Evolutionary conservation across 1,140 invertebrate species (phyloP).

Genomic region (Magallana gigas): DNA sequence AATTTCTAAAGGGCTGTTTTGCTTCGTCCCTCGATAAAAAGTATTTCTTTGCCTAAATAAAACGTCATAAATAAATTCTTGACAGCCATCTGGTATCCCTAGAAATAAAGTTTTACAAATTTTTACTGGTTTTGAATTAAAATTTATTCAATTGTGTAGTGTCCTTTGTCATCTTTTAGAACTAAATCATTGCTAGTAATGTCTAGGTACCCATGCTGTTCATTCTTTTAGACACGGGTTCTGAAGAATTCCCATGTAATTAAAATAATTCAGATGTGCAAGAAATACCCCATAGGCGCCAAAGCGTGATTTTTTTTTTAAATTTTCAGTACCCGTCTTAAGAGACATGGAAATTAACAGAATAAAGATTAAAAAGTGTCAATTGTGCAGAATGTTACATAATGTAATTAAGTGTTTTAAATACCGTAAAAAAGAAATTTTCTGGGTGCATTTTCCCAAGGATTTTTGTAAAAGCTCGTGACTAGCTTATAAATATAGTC

Average conservation of each 20-base stretch:
- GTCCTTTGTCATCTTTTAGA: background rate
- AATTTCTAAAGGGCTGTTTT: background rate
- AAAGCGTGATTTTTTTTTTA: background rate
- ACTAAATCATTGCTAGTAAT: background rate
- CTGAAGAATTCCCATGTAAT: background rate
- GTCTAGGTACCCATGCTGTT: background rate
- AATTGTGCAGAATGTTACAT: background rate
- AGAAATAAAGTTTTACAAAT: background rate
- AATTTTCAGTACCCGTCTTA: background rate
- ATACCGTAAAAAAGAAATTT: background rate
- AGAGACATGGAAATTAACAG: conserved; percentile 2
- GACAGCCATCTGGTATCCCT: background rate
- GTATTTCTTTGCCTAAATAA: background rate
- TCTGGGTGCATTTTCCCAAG: conserved; percentile 5
- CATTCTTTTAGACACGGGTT: background rate
- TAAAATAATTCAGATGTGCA: background rate
- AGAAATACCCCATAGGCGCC: background rate
- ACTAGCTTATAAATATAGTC: conserved; percentile 29
- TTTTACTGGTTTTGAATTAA: background rate
- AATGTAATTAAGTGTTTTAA: conserved; percentile 6
- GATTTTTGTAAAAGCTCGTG: conserved; percentile 1
- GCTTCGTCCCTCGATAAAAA: background rate
- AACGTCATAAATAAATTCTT: conserved; percentile 30
- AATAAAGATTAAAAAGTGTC: conserved; percentile 10
- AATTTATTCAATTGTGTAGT: background rate